Percentiles rank a stretch among this genome's conserved stretches.
Conservation (phyloP, 2,888 invertebrate genomes). For the Frankliniella fusca region DNA sequence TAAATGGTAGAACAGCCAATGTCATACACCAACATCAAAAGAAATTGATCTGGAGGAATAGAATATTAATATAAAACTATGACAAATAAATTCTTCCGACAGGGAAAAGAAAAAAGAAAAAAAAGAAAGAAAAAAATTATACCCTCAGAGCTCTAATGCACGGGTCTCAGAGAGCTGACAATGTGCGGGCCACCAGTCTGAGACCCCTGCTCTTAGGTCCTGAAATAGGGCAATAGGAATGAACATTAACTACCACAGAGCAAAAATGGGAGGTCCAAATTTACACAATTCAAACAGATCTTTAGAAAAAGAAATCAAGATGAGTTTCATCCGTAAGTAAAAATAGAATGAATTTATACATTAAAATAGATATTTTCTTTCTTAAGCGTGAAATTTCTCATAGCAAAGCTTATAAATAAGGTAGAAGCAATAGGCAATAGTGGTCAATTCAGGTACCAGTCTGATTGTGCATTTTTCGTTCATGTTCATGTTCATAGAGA, state of each 20-base stretch:
- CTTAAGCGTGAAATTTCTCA: background rate
- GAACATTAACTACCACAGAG: background rate
- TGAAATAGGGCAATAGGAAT: background rate
- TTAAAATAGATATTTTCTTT: background rate
- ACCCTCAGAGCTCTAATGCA: background rate
- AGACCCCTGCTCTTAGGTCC: no score
- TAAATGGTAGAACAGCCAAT: background rate
- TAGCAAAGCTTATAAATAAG: background rate
- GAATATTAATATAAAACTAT: no score
- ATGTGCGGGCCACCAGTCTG: no score
- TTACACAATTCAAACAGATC: background rate
- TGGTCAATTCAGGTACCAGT: background rate
- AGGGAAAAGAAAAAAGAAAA: no score
- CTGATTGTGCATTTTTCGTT: background rate
- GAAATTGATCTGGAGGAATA: no score
- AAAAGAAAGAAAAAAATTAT: no score
- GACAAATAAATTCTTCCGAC: background rate
- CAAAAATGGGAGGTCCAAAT: background rate
- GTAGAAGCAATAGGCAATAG: background rate
- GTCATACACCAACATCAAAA: background rate
- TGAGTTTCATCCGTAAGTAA: background rate
- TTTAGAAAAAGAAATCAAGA: background rate
- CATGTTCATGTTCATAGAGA: conserved; percentile 3
- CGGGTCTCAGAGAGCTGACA: no score
- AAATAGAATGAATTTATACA: background rate